A percentile compares a stretch with the other conserved stretches of the same genome.
These are phyloP conservation scores for Polyommatus icarus DNA, from an alignment of 2,888 invertebrate species.

Conservation along the genomic window DNA sequence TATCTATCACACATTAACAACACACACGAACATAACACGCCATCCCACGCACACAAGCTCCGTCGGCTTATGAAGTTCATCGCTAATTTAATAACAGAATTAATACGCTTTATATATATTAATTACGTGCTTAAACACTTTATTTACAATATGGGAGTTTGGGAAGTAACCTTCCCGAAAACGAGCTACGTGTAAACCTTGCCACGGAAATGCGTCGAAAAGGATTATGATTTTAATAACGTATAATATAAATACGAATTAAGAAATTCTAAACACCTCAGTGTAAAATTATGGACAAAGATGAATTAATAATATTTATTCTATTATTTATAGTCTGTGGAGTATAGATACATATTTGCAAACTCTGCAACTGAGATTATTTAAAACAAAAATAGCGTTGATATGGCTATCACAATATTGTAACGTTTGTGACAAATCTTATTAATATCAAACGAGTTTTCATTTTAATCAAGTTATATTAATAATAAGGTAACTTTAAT, in stretches of 20 bases:
- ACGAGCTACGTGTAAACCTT: not conserved
- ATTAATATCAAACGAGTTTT: too few species aligned
- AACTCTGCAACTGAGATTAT: too few species aligned
- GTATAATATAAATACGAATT: not conserved
- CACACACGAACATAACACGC: not conserved
- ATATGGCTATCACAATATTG: too few species aligned
- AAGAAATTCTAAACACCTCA: too few species aligned
- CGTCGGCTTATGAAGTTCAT: constrained; percentile 4
- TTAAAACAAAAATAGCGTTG: too few species aligned
- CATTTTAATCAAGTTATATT: not conserved
- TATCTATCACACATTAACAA: not conserved
- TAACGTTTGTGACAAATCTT: too few species aligned
- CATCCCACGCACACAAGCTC: not conserved
- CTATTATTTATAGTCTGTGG: too few species aligned
- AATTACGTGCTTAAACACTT: constrained; percentile 1
- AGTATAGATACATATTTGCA: too few species aligned
- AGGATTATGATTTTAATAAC: not conserved
- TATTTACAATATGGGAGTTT: not conserved
- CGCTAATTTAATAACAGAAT: constrained; percentile 16
- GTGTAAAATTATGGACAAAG: too few species aligned
- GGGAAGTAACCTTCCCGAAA: not conserved
- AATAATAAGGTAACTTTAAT: not conserved
- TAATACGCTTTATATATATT: constrained; percentile 2
- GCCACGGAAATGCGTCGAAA: too few species aligned
- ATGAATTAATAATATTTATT: too few species aligned